Evolutionary conservation across 2,888 invertebrate species (phyloP), one percentile per base, ranked within the genome.

Genomic region (Bellardia bayeri): DNA sequence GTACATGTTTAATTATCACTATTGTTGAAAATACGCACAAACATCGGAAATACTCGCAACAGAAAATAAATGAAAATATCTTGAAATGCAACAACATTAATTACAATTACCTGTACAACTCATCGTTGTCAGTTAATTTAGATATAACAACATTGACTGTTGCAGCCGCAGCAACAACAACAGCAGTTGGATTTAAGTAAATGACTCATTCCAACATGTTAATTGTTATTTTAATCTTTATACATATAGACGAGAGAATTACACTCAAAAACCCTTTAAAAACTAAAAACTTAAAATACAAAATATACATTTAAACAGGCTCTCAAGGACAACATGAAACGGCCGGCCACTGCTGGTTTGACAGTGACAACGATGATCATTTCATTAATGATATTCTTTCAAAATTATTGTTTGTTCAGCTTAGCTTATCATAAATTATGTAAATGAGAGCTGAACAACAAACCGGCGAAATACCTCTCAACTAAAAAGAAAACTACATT

Each of bases 361-460:
- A 37, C 68, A 74, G 61, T 56, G 33, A 72, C 63, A 76, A 87
- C 72, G 51, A 87, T 84, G 87, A 87, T 81, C 82, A 66, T 85
- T 82, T 85, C 82, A 85, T 88, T 89, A 89, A 87, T 86, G 88
- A 89, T 87, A 86, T 89, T 91, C 91, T 92, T 92, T 92, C 91
- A 91, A 92, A 92, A 92, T 92, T 92, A 92, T 92, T 92, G 92
- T 92, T 92, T 91, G 92, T 90, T 90, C 93, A 91, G 90, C 88
- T 92, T 91, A 91, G 92, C 92, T 92, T 92, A 92, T 92, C 92
- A 92, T 92, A 92, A 92, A 92, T 92, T 92, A 92, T 92, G 93
- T 92, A 92, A 92, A 92, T 92, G 91, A 86, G 86, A 74, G 45
- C 40, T 72, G 51, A 87, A 87, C 82, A 87, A 71, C 51, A 76